Conservation (phyloP, 2,797 vertebrate genomes). For the Moxostoma hubbsi region DNA sequence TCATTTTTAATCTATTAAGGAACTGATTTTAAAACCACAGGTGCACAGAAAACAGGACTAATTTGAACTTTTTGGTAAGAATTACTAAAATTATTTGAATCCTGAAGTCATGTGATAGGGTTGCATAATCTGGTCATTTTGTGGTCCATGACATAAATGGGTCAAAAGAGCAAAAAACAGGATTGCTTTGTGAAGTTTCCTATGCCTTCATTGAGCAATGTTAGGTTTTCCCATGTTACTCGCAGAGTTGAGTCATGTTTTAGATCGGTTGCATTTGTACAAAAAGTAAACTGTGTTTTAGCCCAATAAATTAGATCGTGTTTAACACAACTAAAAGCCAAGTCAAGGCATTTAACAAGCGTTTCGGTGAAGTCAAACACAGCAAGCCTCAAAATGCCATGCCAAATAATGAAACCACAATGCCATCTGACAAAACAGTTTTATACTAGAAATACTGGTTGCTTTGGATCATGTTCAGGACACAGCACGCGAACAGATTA, state of each 20-base stretch:
- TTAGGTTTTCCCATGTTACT: not conserved
- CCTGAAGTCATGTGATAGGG: too few species aligned
- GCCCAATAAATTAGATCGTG: not conserved
- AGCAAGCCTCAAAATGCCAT: not conserved
- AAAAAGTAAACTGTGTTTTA: not conserved
- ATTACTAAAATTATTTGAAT: too few species aligned
- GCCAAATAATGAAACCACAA: not conserved
- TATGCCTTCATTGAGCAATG: not conserved
- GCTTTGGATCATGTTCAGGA: not conserved
- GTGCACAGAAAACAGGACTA: too few species aligned
- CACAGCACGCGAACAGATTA: constrained; percentile 23
- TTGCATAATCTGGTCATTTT: not conserved
- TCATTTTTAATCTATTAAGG: not conserved
- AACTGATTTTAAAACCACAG: too few species aligned
- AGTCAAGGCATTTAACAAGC: not conserved
- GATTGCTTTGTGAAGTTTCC: not conserved
- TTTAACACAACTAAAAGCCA: not conserved
- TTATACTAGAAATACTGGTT: not conserved
- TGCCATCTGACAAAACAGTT: not conserved
- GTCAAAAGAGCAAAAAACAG: not conserved
- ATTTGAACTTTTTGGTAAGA: too few species aligned
- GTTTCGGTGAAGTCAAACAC: not conserved
- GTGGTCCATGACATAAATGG: too few species aligned
- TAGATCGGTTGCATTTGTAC: not conserved
- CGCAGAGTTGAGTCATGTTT: not conserved